A percentile compares a stretch with the other conserved stretches of the same genome.
phyloP scores from a whole-genome alignment of 2,113 vertebrate genomes.

The Enhydra lutris region DNA sequence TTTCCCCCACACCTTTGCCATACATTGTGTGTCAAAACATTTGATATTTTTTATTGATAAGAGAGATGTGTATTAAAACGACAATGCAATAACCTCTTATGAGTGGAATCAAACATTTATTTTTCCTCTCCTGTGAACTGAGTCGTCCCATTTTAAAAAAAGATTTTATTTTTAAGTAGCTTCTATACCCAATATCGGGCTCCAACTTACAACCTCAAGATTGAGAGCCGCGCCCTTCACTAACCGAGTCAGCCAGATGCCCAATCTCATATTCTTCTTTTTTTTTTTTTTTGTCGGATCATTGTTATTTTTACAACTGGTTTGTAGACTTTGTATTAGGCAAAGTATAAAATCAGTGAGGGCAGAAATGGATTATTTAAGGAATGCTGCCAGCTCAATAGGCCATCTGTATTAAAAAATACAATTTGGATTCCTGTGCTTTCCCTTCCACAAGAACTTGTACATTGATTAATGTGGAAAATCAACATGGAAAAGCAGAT shows the following conservation, averaged over 20 bases:
- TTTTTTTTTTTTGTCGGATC: neutral
- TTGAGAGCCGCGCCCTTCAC: neutral
- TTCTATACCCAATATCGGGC: neutral
- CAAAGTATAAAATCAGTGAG: neutral
- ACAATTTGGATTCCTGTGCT: neutral
- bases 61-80: neutral
- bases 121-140: neutral
- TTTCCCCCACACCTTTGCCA: neutral
- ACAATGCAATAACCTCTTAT: neutral
- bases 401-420: neutral
- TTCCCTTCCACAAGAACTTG: neutral
- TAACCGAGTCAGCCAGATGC: neutral
- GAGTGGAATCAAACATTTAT: neutral
- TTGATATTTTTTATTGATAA: neutral
- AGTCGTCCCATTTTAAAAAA: neutral
- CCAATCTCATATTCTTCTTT: neutral
- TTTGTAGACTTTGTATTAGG: neutral
- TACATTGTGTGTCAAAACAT: neutral
- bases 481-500: neutral
- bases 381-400: neutral
- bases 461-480: neutral
- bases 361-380: neutral
- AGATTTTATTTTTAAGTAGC: neutral
- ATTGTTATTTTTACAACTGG: neutral
- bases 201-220: neutral